Evolutionary conservation across 2,797 vertebrate genomes (phyloP).

Genomic region (Xerus rutilus): DNA sequence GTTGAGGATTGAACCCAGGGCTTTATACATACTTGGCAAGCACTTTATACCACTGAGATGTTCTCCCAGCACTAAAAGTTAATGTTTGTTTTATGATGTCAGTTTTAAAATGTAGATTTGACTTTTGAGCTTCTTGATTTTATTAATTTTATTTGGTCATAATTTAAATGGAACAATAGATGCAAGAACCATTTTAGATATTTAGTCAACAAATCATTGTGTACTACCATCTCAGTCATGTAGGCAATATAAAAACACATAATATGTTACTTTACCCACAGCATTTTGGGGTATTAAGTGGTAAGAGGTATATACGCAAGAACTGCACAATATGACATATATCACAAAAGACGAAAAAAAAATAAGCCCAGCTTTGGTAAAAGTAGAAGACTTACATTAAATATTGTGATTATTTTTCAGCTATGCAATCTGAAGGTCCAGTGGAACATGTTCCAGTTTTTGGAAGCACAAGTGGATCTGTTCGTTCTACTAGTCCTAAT

Average conservation of each 20-base stretch:
- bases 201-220: neutral
- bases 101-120: slow-evolving; percentile 6
- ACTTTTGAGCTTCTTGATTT: slow-evolving; percentile 10
- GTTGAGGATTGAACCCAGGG: neutral
- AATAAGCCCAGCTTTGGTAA: neutral
- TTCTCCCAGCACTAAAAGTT: neutral
- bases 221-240: neutral
- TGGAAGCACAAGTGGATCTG: slow-evolving; percentile 96
- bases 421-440: slow-evolving; percentile 95
- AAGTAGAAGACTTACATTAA: slow-evolving; percentile 5
- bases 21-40: neutral
- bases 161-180: slow-evolving; percentile 13
- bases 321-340: neutral
- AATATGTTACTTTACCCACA: neutral
- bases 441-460: slow-evolving; percentile 97
- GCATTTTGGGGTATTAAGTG: neutral
- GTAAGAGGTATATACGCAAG: neutral
- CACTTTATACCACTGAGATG: neutral
- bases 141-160: slow-evolving; percentile 16
- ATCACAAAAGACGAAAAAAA: neutral
- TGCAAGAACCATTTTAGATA: neutral
- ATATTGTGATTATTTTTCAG: slow-evolving; percentile 85
- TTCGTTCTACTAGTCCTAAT: slow-evolving; percentile 98
- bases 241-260: neutral
- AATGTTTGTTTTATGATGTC: neutral